Conservation (phyloP, 2,797 vertebrate species). For the Carduelis carduelis region DNA sequence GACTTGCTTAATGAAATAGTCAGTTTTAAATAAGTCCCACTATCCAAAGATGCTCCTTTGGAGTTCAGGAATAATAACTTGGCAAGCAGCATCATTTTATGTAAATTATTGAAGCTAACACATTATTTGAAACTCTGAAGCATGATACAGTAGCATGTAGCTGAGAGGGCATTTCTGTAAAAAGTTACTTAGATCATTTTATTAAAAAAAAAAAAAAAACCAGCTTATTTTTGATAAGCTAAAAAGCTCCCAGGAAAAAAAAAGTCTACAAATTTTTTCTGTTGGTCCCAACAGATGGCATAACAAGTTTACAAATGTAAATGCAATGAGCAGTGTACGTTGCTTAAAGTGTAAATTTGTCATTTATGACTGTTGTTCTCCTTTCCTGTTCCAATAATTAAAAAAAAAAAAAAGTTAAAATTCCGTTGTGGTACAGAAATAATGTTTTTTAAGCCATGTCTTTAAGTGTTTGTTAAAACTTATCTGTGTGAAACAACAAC, state of each 20-base stretch:
- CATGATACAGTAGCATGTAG: not conserved
- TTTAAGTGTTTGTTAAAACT: not conserved
- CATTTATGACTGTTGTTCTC: not conserved
- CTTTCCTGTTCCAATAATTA: not conserved
- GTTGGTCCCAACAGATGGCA: not conserved
- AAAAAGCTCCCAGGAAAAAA: fast-evolving
- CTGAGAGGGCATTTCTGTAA: conserved; percentile 28
- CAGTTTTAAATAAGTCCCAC: not conserved
- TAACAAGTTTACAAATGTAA: conserved; percentile 3
- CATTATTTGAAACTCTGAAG: not conserved
- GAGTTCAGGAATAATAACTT: conserved; percentile 9
- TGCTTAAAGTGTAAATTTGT: not conserved
- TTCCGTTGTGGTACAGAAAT: not conserved
- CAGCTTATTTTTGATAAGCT: not conserved
- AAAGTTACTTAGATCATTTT: conserved; percentile 46
- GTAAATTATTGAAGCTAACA: conserved; percentile 1
- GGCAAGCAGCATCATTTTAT: not conserved
- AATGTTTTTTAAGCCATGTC: not conserved
- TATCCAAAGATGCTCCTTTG: not conserved
- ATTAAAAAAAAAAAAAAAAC: not conserved
- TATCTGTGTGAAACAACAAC: conserved; percentile 11
- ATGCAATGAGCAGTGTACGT: not conserved
- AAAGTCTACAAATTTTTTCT: not conserved
- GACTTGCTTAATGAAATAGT: conserved; percentile 22
- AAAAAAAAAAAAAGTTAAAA: not conserved